A percentile compares a stretch with the other conserved stretches of the same genome.
Evolutionary conservation across 2,888 invertebrate genomes (phyloP).

Genomic region (Muscina levida): DNA sequence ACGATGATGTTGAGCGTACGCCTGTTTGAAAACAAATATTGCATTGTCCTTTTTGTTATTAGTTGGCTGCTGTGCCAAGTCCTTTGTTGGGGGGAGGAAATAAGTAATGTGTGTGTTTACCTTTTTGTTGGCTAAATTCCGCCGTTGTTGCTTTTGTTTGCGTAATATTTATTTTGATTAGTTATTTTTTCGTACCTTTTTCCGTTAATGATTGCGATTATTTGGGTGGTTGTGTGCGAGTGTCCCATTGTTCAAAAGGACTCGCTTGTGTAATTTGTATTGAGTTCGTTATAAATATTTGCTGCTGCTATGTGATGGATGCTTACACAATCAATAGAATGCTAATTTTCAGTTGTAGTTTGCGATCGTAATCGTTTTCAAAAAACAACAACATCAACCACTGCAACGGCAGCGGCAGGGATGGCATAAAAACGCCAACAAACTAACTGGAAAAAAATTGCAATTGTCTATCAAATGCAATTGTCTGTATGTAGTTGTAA

Average conservation of each 20-base stretch:
- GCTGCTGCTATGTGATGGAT: slow-evolving; percentile 39
- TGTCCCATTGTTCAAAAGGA: neutral
- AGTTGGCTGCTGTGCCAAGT: slow-evolving; percentile 2
- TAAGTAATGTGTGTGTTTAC: slow-evolving; percentile 43
- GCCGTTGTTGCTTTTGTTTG: neutral
- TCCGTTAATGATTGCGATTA: slow-evolving; percentile 51
- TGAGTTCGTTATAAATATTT: slow-evolving; percentile 60
- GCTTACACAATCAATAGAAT: slow-evolving; percentile 70
- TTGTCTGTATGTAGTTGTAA: too few relatives aligned
- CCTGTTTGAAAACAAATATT: slow-evolving; percentile 41
- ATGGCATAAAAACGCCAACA: too few relatives aligned
- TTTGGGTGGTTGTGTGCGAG: slow-evolving; percentile 31
- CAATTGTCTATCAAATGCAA: slow-evolving; percentile 47
- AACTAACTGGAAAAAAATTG: slow-evolving; percentile 26
- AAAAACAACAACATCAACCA: slow-evolving; percentile 46
- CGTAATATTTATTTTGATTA: slow-evolving; percentile 33
- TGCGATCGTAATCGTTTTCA: slow-evolving; percentile 55
- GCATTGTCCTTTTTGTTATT: slow-evolving; percentile 49
- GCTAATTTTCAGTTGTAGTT: slow-evolving; percentile 71
- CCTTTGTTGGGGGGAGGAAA: slow-evolving; percentile 43
- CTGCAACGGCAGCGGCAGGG: too few relatives aligned
- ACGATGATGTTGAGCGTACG: slow-evolving; percentile 45
- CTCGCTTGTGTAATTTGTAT: slow-evolving; percentile 56
- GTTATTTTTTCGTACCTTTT: slow-evolving; percentile 50
- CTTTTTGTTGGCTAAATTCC: slow-evolving; percentile 37